A percentile compares a stretch with the other conserved stretches of the same genome.
Evolutionary conservation across 2,888 invertebrate species (phyloP).

Genomic region (Allacma fusca): DNA sequence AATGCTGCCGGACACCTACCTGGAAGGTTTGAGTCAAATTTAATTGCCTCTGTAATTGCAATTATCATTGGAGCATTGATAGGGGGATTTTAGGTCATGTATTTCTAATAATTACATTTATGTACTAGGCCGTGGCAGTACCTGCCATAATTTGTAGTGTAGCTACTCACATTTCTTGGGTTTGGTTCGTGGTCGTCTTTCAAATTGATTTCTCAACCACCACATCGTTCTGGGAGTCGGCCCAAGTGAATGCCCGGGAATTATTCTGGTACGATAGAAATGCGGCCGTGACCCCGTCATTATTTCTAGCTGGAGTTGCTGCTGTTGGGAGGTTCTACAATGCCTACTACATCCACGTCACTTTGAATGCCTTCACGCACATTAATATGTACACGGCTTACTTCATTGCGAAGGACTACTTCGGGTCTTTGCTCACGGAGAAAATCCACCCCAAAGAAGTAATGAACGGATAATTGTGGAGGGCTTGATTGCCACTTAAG

Average conservation of each 20-base stretch:
- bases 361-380: background rate
- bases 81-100: no score
- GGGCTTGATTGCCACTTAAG: no score
- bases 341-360: background rate
- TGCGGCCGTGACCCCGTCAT: background rate
- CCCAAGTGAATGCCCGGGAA: background rate
- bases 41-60: no score
- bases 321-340: slow-evolving; percentile 9
- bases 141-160: background rate
- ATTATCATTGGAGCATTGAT: no score
- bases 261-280: background rate
- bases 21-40: slow-evolving; percentile 34
- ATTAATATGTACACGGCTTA: background rate
- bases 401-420: slow-evolving; percentile 4
- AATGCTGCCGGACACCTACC: background rate
- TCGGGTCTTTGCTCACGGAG: background rate
- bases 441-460: background rate
- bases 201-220: background rate
- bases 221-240: background rate
- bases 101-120: background rate
- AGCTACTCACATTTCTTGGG: background rate
- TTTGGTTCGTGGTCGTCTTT: background rate
- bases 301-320: background rate
- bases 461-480: no score
- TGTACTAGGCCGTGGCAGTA: background rate